Evolutionary conservation across 2,888 invertebrate species (phyloP).

Genomic region (Apocheima hispidaria): DNA sequence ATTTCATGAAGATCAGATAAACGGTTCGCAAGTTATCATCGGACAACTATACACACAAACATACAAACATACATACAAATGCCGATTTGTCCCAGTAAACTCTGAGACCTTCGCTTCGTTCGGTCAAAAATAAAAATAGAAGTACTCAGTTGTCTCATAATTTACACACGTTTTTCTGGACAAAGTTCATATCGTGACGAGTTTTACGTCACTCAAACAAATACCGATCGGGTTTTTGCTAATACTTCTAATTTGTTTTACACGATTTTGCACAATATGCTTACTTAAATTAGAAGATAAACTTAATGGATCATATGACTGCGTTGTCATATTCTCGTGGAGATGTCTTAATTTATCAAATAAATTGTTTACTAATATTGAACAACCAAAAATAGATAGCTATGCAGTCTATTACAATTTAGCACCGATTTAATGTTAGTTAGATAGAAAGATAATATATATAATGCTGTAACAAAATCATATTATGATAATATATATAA

Average conservation of each 20-base stretch:
- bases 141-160: background rate
- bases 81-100: no score
- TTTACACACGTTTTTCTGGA: background rate
- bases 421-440: no score
- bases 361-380: background rate
- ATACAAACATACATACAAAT: no score
- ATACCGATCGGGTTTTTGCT: constrained; percentile 37
- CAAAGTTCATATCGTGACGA: constrained; percentile 8
- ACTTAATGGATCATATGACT: constrained; percentile 39
- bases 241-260: constrained; percentile 47
- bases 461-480: no score
- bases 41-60: no score
- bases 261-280: constrained; percentile 46
- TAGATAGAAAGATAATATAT: no score
- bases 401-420: no score
- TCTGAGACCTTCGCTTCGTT: no score
- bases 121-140: no score
- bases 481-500: no score
- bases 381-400: background rate
- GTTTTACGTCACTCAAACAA: constrained; percentile 28
- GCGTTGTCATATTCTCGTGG: constrained; percentile 16
- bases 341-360: constrained; percentile 12
- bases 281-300: constrained; percentile 36
- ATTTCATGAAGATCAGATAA: no score
- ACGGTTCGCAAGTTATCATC: no score